Evolutionary conservation across 1,140 invertebrate genomes (phyloP).

Genomic region (Drepana arcuata): DNA sequence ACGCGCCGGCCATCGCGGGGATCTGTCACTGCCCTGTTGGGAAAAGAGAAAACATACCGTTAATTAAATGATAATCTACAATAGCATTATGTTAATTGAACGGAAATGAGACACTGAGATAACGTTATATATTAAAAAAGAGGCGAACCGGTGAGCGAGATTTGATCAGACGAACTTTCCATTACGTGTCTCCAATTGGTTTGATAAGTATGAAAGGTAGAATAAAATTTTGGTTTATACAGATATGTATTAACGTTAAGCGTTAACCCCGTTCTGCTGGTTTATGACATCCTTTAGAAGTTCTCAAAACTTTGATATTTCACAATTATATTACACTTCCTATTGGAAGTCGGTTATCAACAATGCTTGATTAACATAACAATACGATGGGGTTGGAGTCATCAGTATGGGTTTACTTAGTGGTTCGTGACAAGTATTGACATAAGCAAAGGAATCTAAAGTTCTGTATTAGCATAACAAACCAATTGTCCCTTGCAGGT

Average conservation of each 20-base stretch:
- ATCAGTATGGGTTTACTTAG: slow-evolving; percentile 9
- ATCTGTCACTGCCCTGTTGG: slow-evolving; percentile 98
- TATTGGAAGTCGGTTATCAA: slow-evolving; percentile 10
- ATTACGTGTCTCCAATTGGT: no score
- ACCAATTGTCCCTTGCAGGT: slow-evolving; percentile 6
- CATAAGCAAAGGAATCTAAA: slow-evolving; percentile 14
- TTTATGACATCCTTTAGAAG: no score
- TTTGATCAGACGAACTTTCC: no score
- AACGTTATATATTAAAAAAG: no score
- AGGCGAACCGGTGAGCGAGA: no score
- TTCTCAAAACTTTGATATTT: slow-evolving; percentile 10
- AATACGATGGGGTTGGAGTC: slow-evolving; percentile 11
- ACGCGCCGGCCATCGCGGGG: slow-evolving; percentile 97
- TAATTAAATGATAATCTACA: no score
- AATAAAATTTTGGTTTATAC: no score
- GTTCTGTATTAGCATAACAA: slow-evolving; percentile 18
- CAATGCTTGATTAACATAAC: slow-evolving; percentile 17
- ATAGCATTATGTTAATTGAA: no score
- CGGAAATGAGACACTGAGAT: no score
- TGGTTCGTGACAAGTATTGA: slow-evolving; percentile 16
- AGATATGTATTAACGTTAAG: no score
- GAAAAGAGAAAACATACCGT: slow-evolving; percentile 59
- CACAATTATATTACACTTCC: slow-evolving; percentile 9
- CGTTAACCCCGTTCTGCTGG: no score
- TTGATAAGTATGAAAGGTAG: no score